These are phyloP conservation scores for Myotis daubentonii DNA, from an alignment of 2,797 vertebrate species.

Conservation along the genomic window DNA sequence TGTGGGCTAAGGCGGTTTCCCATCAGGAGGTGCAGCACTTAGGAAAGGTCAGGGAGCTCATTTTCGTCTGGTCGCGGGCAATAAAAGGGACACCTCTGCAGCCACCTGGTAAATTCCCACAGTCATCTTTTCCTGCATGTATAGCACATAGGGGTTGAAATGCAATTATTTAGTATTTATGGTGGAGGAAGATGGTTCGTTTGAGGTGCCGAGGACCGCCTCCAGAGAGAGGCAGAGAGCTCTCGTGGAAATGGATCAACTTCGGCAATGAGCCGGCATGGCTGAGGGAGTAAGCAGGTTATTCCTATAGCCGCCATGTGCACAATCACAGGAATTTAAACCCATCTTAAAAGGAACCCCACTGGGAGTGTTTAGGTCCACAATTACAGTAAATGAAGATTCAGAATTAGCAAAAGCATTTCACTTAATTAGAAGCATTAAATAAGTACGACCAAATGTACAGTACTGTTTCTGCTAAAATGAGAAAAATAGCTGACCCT, in stretches of 20 bases:
- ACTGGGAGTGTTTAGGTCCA: slow-evolving; percentile 68
- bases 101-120: slow-evolving; percentile 66
- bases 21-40: slow-evolving; percentile 36
- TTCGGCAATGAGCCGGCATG: neutral
- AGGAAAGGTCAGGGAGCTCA: slow-evolving; percentile 79
- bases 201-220: slow-evolving; percentile 76
- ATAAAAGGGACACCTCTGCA: slow-evolving; percentile 47
- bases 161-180: slow-evolving; percentile 81
- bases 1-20: slow-evolving; percentile 60
- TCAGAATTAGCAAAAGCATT: slow-evolving; percentile 72
- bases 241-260: slow-evolving; percentile 61
- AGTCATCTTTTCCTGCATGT: slow-evolving; percentile 80
- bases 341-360: slow-evolving; percentile 58
- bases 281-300: slow-evolving; percentile 69
- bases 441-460: slow-evolving; percentile 63
- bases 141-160: slow-evolving; percentile 78
- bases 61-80: slow-evolving; percentile 73
- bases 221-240: slow-evolving; percentile 56
- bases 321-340: slow-evolving; percentile 64
- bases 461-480: slow-evolving; percentile 49
- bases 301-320: neutral
- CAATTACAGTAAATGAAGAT: slow-evolving; percentile 74
- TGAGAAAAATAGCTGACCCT: slow-evolving; percentile 63
- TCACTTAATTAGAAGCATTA: slow-evolving; percentile 75
- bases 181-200: slow-evolving; percentile 76